phyloP scores from a whole-genome alignment of 2,888 invertebrate species.

The Artemia sp. region DNA sequence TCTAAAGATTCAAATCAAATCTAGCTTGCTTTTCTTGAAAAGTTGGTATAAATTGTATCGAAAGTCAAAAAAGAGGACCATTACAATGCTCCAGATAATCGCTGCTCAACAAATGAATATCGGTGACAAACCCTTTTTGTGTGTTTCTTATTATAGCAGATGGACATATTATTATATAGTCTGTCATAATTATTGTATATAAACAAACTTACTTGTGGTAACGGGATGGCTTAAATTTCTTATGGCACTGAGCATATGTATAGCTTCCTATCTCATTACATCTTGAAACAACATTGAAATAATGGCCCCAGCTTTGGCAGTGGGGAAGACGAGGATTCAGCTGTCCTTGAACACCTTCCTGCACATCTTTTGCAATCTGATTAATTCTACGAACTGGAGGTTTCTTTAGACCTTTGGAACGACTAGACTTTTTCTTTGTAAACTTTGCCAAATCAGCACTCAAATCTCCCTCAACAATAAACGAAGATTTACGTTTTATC shows the following conservation, averaged over 20 bases:
- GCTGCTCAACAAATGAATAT: no score
- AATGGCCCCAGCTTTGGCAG: not conserved
- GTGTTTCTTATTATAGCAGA: no score
- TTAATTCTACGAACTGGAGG: not conserved
- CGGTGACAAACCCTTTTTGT: no score
- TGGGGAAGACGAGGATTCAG: not conserved
- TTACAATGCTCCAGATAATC: no score
- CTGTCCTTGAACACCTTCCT: not conserved
- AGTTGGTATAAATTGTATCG: no score
- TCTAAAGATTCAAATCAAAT: no score
- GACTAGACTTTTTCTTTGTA: not conserved
- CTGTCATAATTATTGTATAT: no score
- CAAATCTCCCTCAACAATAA: constrained; percentile 3
- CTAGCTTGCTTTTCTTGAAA: no score
- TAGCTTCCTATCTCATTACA: constrained; percentile 9
- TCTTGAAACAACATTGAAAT: not conserved
- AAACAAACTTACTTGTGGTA: not conserved
- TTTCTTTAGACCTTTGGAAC: constrained; percentile 1
- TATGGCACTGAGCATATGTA: constrained; percentile 10
- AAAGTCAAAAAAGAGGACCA: no score
- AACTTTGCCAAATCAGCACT: constrained; percentile 8
- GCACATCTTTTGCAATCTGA: not conserved
- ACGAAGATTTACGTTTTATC: not conserved
- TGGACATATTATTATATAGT: no score
- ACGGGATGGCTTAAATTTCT: constrained; percentile 12